phyloP scores from a whole-genome alignment of 1,140 invertebrate genomes.

The Ostrea denselamellosa region DNA sequence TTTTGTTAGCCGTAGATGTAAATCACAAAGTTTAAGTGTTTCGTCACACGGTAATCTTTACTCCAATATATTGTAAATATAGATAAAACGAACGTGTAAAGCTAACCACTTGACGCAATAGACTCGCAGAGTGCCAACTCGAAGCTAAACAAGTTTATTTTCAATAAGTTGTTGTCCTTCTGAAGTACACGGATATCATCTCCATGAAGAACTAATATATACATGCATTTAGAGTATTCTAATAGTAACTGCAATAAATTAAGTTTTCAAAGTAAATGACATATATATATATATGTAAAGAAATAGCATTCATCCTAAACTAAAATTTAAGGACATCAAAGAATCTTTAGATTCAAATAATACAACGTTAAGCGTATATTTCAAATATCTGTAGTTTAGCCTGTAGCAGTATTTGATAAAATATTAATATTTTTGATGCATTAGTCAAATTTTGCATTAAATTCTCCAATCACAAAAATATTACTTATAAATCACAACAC shows the following conservation, averaged over 20 bases:
- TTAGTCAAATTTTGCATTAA: conserved; percentile 1
- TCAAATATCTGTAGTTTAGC: not conserved
- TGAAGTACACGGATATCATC: not conserved
- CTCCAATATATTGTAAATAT: conserved; percentile 39
- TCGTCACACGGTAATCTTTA: conserved; percentile 36
- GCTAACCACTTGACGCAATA: conserved; percentile 22
- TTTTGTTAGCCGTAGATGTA: conserved; percentile 32
- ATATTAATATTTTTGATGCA: conserved; percentile 22
- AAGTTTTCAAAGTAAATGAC: not conserved
- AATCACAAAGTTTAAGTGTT: conserved; percentile 41
- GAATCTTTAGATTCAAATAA: not conserved
- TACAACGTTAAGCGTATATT: not conserved
- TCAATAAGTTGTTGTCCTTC: not conserved
- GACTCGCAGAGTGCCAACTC: conserved; percentile 11
- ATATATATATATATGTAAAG: not conserved
- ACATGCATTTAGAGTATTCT: not conserved
- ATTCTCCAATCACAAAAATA: conserved; percentile 12
- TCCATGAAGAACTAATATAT: not conserved
- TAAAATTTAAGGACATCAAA: conserved; percentile 6
- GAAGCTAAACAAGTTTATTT: not conserved
- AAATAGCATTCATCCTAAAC: not conserved
- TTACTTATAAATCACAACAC: conserved; percentile 1
- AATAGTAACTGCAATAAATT: not conserved
- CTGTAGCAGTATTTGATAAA: not conserved
- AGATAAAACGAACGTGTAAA: conserved; percentile 39